Conservation (phyloP, 1,140 invertebrate genomes). For the Hypsibius dujardini region DNA sequence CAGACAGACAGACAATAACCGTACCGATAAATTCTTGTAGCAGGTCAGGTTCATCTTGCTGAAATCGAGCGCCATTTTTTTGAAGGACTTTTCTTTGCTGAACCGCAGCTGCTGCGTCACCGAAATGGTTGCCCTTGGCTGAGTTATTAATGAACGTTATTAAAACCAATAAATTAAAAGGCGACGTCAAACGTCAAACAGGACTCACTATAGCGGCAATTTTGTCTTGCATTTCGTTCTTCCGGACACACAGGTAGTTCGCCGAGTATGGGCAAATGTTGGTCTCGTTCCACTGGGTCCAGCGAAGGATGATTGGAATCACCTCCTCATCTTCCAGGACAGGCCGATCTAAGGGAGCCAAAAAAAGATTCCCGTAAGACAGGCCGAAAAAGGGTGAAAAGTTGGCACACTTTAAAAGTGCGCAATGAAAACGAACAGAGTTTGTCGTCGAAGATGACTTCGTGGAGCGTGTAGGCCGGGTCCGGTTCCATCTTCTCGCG, state of each 20-base stretch:
- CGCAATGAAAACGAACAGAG: background rate
- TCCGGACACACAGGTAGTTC: constrained; percentile 11
- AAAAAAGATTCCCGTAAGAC: no score
- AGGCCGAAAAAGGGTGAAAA: background rate
- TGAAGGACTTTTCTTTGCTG: constrained; percentile 51
- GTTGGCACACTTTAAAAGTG: background rate
- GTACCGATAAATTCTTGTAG: no score
- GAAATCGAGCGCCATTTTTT: constrained; percentile 55
- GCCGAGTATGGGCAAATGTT: constrained; percentile 6
- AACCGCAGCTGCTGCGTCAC: constrained; percentile 10
- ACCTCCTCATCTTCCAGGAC: background rate
- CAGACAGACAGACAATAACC: no score
- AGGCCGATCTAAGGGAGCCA: background rate
- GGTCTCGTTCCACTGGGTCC: background rate
- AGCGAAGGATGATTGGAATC: background rate
- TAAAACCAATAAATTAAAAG: no score
- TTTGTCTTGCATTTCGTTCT: background rate
- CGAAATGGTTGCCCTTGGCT: background rate
- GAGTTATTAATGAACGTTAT: background rate
- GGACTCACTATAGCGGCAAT: background rate
- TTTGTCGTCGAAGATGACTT: constrained; percentile 13
- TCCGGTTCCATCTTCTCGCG: background rate
- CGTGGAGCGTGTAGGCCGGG: background rate
- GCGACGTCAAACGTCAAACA: no score
- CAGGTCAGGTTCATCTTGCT: constrained; percentile 52